phyloP scores from a whole-genome alignment of 2,113 vertebrate species.

The Rhegmatorhina hoffmannsi region DNA sequence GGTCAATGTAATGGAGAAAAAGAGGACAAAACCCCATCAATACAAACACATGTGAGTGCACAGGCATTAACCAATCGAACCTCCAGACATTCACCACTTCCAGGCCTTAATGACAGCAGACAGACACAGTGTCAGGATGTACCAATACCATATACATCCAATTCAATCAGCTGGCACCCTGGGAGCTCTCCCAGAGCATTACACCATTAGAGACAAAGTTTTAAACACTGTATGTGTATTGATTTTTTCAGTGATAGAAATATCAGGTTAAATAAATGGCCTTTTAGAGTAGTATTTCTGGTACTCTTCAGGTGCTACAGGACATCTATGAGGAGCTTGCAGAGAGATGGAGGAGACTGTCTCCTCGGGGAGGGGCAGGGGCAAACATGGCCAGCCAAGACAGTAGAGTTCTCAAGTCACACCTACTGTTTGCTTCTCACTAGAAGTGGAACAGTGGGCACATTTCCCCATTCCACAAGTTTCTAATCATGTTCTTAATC shows the following conservation, averaged over 20 bases:
- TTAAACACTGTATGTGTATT: neutral
- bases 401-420: neutral
- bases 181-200: neutral
- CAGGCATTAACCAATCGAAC: slow-evolving; percentile 3
- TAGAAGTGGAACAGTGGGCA: neutral
- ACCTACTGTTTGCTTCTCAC: neutral
- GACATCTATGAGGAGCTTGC: neutral
- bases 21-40: slow-evolving; percentile 29
- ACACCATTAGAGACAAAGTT: neutral
- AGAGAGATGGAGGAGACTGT: neutral
- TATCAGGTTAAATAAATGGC: neutral
- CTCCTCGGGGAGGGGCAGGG: neutral
- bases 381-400: neutral
- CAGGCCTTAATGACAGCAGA: slow-evolving; percentile 32
- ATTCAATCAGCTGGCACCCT: neutral
- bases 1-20: slow-evolving; percentile 4
- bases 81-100: neutral
- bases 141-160: neutral
- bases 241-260: neutral
- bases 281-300: neutral
- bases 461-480: neutral
- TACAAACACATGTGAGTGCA: neutral
- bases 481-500: neutral
- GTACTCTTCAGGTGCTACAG: neutral
- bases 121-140: neutral